phyloP scores from a whole-genome alignment of 2,113 vertebrate genomes.

The Apodemus speciosus region DNA sequence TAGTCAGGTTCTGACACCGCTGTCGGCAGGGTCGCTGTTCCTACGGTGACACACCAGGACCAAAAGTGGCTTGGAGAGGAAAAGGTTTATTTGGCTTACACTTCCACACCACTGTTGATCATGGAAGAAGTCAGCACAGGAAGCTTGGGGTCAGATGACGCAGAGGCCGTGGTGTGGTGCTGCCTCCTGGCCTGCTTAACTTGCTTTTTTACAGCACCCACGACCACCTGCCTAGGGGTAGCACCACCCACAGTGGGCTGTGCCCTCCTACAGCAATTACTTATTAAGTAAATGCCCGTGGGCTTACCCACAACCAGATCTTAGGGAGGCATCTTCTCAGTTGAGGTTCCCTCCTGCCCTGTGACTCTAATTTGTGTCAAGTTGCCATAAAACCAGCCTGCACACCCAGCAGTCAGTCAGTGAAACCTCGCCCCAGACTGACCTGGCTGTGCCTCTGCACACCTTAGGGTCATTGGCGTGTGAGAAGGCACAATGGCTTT shows the following conservation, averaged over 20 bases:
- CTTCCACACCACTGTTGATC: neutral
- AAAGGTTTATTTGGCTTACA: neutral
- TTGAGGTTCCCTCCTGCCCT: neutral
- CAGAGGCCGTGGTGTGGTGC: neutral
- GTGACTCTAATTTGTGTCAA: neutral
- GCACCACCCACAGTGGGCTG: neutral
- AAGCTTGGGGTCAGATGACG: neutral
- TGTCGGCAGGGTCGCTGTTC: neutral
- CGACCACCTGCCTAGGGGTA: neutral
- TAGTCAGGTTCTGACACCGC: neutral
- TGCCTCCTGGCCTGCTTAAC: neutral
- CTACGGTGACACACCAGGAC: neutral
- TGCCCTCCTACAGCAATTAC: neutral
- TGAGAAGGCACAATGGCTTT: neutral
- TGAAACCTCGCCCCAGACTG: too few relatives aligned
- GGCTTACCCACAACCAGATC: neutral
- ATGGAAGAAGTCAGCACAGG: neutral
- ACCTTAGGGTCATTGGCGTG: neutral
- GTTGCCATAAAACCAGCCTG: neutral
- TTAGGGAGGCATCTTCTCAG: neutral
- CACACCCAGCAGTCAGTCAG: neutral
- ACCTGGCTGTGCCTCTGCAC: fast-evolving
- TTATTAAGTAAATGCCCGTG: neutral
- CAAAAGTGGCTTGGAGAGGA: neutral
- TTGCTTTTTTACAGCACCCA: neutral